These are phyloP conservation scores for Drosophila antonietae DNA, from an alignment of 2,888 invertebrate genomes.

Conservation along the genomic window DNA sequence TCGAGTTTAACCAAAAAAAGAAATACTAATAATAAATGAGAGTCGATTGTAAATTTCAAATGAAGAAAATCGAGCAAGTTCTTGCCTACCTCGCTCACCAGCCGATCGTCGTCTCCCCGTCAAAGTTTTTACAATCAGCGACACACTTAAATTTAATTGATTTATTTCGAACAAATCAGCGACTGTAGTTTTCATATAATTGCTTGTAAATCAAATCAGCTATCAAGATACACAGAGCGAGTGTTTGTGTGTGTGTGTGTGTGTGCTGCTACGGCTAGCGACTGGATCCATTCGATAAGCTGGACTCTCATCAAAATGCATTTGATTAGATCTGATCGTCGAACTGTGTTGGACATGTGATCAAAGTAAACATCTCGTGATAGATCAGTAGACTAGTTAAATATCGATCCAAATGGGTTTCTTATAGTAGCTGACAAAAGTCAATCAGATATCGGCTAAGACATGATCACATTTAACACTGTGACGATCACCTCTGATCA, in stretches of 20 bases:
- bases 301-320: background rate
- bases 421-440: background rate
- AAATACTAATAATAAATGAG: background rate
- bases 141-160: conserved; percentile 78
- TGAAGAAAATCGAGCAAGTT: conserved; percentile 2
- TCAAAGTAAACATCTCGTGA: too few species aligned
- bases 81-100: too few species aligned
- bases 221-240: background rate
- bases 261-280: conserved; percentile 1
- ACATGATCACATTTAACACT: background rate
- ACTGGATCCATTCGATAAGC: conserved; percentile 7
- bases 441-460: background rate
- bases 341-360: background rate
- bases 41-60: conserved; percentile 5
- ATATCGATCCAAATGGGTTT: background rate
- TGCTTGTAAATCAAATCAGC: conserved; percentile 73
- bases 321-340: conserved; percentile 7
- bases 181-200: conserved; percentile 76
- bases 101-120: background rate
- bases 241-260: background rate
- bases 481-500: background rate
- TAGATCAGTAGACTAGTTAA: background rate
- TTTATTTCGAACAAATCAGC: conserved; percentile 77
- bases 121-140: conserved; percentile 62
- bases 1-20: background rate